Percentiles rank a stretch among this genome's conserved stretches.
phyloP scores from a whole-genome alignment of 2,113 vertebrate genomes.

The Peromyscus californicus region DNA sequence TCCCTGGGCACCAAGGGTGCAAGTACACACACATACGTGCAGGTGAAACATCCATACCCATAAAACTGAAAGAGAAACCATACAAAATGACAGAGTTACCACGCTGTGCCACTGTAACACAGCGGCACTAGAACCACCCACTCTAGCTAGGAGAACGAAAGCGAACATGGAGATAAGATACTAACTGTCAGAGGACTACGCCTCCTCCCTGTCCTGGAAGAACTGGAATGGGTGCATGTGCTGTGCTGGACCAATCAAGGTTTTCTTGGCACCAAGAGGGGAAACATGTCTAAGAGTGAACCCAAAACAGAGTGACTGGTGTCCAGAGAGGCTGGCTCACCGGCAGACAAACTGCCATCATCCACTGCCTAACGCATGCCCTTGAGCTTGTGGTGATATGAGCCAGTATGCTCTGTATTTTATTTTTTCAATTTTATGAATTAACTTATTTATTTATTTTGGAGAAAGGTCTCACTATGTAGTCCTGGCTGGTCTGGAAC shows the following conservation, averaged over 20 bases:
- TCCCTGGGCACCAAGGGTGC: background rate
- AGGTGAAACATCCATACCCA: background rate
- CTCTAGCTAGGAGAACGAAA: background rate
- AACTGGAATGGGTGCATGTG: background rate
- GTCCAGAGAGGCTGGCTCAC: background rate
- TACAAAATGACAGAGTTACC: too few relatives aligned
- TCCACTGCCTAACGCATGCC: background rate
- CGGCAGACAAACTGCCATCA: too few relatives aligned
- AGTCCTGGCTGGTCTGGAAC: background rate
- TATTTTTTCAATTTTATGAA: background rate
- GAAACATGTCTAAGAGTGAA: background rate
- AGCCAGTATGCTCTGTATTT: background rate
- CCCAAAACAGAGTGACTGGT: background rate
- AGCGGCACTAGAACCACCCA: background rate
- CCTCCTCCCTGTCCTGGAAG: background rate
- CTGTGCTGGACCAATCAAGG: background rate
- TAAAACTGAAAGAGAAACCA: background rate
- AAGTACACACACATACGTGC: background rate
- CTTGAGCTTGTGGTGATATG: background rate
- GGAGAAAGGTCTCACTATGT: background rate
- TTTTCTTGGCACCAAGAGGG: background rate
- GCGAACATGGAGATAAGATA: background rate
- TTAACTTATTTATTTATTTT: background rate
- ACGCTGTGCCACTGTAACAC: background rate
- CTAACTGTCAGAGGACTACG: accelerated